A percentile compares a stretch with the other conserved stretches of the same genome.
Evolutionary conservation across 2,888 invertebrate genomes (phyloP).

Genomic region (Eupithecia subumbrata): DNA sequence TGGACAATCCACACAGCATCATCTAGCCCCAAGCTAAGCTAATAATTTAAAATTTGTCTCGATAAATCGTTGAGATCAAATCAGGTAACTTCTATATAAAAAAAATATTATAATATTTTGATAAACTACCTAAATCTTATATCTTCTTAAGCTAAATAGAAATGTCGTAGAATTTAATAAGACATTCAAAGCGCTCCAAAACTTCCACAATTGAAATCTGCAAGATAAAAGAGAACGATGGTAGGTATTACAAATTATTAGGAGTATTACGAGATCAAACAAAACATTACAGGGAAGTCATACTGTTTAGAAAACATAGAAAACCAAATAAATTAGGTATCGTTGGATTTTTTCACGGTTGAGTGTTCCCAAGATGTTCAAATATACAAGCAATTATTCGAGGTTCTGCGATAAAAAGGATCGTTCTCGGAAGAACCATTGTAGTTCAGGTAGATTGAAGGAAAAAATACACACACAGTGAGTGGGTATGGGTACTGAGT

Average conservation of each 20-base stretch:
- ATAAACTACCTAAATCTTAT: no score
- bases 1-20: no score
- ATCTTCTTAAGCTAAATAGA: no score
- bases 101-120: no score
- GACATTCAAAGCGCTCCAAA: neutral
- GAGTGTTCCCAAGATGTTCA: slow-evolving; percentile 20
- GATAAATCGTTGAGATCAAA: no score
- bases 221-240: neutral
- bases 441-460: slow-evolving; percentile 43
- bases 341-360: neutral
- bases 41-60: no score
- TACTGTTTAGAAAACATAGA: neutral
- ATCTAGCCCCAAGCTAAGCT: neutral
- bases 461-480: slow-evolving; percentile 39
- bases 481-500: slow-evolving; percentile 39
- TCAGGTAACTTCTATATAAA: no score
- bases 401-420: slow-evolving; percentile 48
- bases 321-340: neutral
- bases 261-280: neutral
- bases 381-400: slow-evolving; percentile 51
- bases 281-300: neutral
- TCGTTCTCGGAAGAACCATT: slow-evolving; percentile 58
- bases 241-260: neutral
- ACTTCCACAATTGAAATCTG: neutral
- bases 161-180: neutral